Percentiles rank a stretch among this genome's conserved stretches.
Evolutionary conservation across 2,888 invertebrate genomes (phyloP).

Genomic region (Lasioglossum villosulum): DNA sequence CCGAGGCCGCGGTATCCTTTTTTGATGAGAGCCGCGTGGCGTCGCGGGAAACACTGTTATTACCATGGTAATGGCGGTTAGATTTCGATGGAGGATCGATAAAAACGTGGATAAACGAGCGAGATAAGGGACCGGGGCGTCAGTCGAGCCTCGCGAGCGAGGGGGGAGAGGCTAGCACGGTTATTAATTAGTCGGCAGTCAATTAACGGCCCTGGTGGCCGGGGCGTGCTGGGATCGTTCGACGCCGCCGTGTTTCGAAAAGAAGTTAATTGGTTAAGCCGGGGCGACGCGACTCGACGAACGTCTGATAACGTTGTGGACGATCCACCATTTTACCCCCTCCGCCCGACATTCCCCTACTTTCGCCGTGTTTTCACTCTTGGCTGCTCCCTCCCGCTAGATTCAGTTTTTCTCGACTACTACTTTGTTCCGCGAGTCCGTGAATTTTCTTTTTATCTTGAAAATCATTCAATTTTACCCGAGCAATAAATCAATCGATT

Average conservation of each 20-base stretch:
- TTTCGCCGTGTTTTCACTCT: neutral
- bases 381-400: neutral
- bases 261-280: constrained; percentile 63
- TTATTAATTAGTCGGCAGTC: constrained; percentile 70
- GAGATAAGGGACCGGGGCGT: constrained; percentile 39
- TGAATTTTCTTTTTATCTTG: neutral
- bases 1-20: constrained; percentile 16
- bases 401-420: neutral
- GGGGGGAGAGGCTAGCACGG: constrained; percentile 8
- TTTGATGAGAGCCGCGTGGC: neutral
- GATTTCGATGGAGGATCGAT: constrained; percentile 55
- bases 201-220: constrained; percentile 54
- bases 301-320: constrained; percentile 53
- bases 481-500: neutral
- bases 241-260: constrained; percentile 44
- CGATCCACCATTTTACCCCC: neutral
- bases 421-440: neutral
- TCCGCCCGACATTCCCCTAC: neutral
- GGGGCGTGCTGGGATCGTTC: constrained; percentile 30
- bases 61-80: constrained; percentile 53
- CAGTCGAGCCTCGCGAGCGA: constrained; percentile 19
- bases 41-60: constrained; percentile 35
- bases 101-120: constrained; percentile 58
- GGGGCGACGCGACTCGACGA: constrained; percentile 48
- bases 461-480: neutral